Conservation (phyloP, 2,888 invertebrate species). For the Agrilus biguttatus region DNA sequence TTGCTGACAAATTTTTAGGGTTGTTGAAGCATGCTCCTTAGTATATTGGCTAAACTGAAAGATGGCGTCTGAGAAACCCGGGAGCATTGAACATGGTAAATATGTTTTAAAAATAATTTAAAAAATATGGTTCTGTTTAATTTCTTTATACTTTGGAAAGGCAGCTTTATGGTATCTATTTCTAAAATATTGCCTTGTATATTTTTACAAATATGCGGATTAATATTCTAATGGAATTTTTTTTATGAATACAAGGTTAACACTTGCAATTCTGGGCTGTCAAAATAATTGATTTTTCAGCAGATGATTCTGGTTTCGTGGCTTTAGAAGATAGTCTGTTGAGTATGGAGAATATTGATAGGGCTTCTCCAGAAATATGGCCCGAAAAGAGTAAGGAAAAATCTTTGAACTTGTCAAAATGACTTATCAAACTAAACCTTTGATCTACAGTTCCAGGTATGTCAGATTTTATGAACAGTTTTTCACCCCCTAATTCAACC, state of each 20-base stretch:
- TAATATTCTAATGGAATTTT: not conserved
- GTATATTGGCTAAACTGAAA: slow-evolving; percentile 25
- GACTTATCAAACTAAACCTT: slow-evolving; percentile 2
- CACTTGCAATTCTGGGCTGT: slow-evolving; percentile 6
- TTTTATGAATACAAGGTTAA: not conserved
- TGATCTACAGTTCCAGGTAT: slow-evolving; percentile 68
- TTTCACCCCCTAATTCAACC: slow-evolving; percentile 43
- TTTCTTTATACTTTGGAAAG: not conserved
- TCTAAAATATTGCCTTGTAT: too few species aligned
- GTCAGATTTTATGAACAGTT: slow-evolving; percentile 64
- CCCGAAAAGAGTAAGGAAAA: slow-evolving; percentile 76
- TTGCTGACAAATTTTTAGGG: too few species aligned
- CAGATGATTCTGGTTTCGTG: slow-evolving; percentile 18
- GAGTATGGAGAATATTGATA: slow-evolving; percentile 80
- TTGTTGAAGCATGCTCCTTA: too few species aligned
- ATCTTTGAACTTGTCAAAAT: not conserved
- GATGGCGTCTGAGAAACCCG: slow-evolving; percentile 56
- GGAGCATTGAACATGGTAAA: slow-evolving; percentile 46
- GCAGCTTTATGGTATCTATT: too few species aligned
- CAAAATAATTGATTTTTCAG: slow-evolving; percentile 9
- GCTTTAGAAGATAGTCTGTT: slow-evolving; percentile 58
- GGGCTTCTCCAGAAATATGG: slow-evolving; percentile 94
- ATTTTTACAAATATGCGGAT: too few species aligned
- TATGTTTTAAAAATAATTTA: slow-evolving; percentile 15
- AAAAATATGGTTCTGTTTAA: not conserved